Conservation (phyloP, 1,140 invertebrate species). For the Saccostrea echinata region DNA sequence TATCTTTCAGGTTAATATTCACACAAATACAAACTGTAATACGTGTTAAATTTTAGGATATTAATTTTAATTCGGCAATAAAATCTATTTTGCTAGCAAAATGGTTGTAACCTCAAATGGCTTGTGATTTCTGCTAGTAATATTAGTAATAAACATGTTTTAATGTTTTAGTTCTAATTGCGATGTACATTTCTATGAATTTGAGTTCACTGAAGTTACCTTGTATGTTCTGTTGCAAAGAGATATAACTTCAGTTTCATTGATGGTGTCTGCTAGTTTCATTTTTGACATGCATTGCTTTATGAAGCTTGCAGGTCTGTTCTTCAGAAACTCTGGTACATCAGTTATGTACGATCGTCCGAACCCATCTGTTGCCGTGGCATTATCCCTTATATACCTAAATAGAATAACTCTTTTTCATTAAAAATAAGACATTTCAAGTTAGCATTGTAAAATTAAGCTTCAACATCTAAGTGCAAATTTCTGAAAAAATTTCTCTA, state of each 20-base stretch:
- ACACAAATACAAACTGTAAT: not conserved
- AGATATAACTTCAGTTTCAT: not conserved
- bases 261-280: not conserved
- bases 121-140: not conserved
- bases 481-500: too few species aligned
- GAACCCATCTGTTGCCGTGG: not conserved
- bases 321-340: constrained; percentile 6
- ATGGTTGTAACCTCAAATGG: not conserved
- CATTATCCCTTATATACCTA: constrained; percentile 18
- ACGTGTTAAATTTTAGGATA: not conserved
- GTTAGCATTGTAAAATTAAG: constrained; percentile 4
- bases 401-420: constrained; percentile 8
- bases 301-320: constrained; percentile 10
- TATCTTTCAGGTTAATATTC: not conserved
- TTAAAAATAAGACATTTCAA: constrained; percentile 15
- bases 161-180: not conserved
- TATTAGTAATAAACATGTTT: not conserved
- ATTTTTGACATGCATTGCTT: constrained; percentile 11
- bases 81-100: constrained; percentile 18
- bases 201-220: constrained; percentile 1
- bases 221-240: not conserved
- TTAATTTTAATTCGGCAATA: not conserved
- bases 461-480: too few species aligned
- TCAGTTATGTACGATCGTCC: not conserved
- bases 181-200: not conserved